Base-by-base conservation (phyloP, 1,140 invertebrate species). In the Plodia interpunctella region DNA sequence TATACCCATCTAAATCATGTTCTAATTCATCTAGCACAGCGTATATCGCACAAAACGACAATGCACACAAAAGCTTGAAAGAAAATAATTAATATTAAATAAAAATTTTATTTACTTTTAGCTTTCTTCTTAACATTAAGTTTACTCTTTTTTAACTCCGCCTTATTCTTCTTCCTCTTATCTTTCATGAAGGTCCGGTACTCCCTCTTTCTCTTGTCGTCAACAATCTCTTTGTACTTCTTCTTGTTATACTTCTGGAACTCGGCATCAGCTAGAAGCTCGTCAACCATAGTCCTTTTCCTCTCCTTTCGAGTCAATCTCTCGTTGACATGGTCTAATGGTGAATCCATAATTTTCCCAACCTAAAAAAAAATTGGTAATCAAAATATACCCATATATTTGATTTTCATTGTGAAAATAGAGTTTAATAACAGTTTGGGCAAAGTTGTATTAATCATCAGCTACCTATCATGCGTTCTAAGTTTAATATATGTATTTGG, bases 281-380 rank as follows among this genome's bases (percentile, higher is more conserved):
- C 98, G 65, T 99, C 97, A 0, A 98, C 97, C 61, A 99, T 92
- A 0, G 96, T 97, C 20, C 91, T 87, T 83, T 98, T 99, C 2
- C 97, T 91, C 70, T 97, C 92, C 79, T 97, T 98, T 65, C 95
- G 96, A 0, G 96, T 95, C 57, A 98, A 80, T 55, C 97, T 91
- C 65, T 94, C 92, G 63, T 92, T 93, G 55, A 95, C 95, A 80
- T 93, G 94, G 72, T 96, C 94, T 55, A 94, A 72, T 13, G 94
- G 91, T 15, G 94, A 93, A 83, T 95, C 94, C 74, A 95, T 77
- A 21, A 96, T 93, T 76, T 92, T 93, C 28, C 95, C 95, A 72
- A 96, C 90, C 91, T 95, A 80, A 62, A 83, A 90, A 57, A 57
- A 50, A 58, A 58, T 51, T 18, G 50, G 4, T 9, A 30, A n/a